Base-by-base conservation (phyloP, 2,888 invertebrate species). In the Bedellia somnulentella region DNA sequence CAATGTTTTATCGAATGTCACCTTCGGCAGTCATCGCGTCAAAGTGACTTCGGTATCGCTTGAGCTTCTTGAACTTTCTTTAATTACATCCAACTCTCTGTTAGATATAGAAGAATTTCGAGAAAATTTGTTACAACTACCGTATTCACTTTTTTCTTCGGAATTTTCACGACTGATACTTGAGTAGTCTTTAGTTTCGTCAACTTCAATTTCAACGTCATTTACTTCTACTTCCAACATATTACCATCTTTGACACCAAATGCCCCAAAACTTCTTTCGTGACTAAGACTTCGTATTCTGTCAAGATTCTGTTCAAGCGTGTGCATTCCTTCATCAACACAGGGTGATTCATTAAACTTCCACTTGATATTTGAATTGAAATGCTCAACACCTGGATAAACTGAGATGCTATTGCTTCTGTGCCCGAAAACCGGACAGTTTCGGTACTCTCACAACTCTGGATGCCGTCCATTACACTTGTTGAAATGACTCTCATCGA, bases 401-500 rank as follows among this genome's bases (percentile, higher is more conserved):
- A 73, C 56, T 27, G 70, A 60, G 52, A 75, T 54, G 43, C 76
- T 76, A 61, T 75, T 75, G 42, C 76, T 77, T 61, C 75, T 73
- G 46, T 75, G 75, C 58, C 76, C 76, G 63, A 70, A 66, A 38
- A 73, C 62, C 67, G 73, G 75, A 48, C 75, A 75, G 42, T 68
- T 70, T 47, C 63, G 67, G 52, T 57, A 77, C 40, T 77, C 77
- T 77, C 77, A 77, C 76, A 77, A 77, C 40, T 77, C 76, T 30
- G 73, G 71, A 42, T 75, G 75, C 37, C 76, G 51, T 12, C 71
- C 68, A 35, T 73, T 77, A 46, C 76, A 77, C 44, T 75, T 76
- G 47, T 57, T 66, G 49, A 75, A 73, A 33, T 73, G 67, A 13
- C 71, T 54, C 38, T 77, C 77, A 48, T 77, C 75, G 35, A 77